Evolutionary conservation across 2,113 vertebrate species (phyloP).

Genomic region (Otis tarda): DNA sequence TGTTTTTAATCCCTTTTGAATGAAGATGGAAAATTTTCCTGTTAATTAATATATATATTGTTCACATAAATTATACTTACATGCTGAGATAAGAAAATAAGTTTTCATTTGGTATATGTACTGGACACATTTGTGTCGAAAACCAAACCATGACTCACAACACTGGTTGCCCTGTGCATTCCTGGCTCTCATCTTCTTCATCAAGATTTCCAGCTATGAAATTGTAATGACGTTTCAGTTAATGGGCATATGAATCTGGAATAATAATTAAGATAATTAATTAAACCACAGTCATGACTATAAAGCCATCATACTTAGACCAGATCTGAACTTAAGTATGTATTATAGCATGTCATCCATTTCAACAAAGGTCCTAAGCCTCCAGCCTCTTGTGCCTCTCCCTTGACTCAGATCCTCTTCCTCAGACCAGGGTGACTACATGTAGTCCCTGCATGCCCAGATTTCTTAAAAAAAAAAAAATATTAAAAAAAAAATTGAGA

Average conservation of each 20-base stretch:
- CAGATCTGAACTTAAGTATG: background rate
- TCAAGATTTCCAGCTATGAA: background rate
- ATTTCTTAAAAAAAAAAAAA: background rate
- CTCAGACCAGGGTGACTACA: background rate
- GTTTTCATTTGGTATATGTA: background rate
- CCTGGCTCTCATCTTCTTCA: background rate
- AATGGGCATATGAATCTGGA: background rate
- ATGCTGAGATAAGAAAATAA: background rate
- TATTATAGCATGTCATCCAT: background rate
- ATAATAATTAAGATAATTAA: background rate
- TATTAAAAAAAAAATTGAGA: accelerated
- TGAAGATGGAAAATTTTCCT: background rate
- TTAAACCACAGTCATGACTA: background rate
- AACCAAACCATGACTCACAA: background rate
- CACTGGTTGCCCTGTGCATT: background rate
- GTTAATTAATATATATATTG: background rate
- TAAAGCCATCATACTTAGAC: background rate
- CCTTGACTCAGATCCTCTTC: background rate
- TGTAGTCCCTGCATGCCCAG: accelerated
- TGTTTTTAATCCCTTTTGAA: background rate
- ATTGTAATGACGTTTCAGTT: background rate
- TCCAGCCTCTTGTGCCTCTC: background rate
- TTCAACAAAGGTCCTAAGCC: background rate
- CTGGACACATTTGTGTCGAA: background rate
- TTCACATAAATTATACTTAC: background rate